Base-by-base conservation (phyloP, 2,888 invertebrate species). In the Orthosia incerta region DNA sequence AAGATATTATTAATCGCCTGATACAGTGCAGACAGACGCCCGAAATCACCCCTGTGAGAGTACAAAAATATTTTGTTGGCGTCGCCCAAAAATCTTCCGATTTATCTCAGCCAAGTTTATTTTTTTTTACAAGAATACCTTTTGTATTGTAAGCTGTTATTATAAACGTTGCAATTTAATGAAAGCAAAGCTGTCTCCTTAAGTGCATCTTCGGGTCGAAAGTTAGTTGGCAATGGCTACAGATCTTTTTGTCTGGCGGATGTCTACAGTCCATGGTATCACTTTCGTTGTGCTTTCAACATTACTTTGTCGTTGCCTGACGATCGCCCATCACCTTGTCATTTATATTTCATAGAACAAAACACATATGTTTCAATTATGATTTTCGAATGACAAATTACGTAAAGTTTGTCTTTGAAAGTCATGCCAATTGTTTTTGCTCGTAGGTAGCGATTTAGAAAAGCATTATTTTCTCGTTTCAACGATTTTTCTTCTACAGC, bases 241-340 rank as follows among this genome's bases (percentile, higher is more conserved):
- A 70, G 71, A 86, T 76, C 72, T 79, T 82, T 84, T 86, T 84
- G 90, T 91, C 91, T 91, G 86, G 88, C 87, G 87, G 84, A 80
- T 76, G 91, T 91, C 91, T 91, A 81, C 82, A 59, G 31, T 57
- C 46, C 60, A 18, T 31, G 53, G 48, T 77, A 76, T 81, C 67
- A 72, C 82, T 79, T 69, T 85, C 81, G 82, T 73, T 65, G 31
- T 48, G 64, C 75, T 84, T 84, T 81, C 67, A 75, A 76, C 73
- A 75, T 64, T 45, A 57, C 55, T 60, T 84, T 69, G 62, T 65
- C 56, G 55, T 66, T 75, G 53, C 59, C 50, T 62, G 70, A 74
- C 62, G 53, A 80, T 76, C 59, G 13, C 68, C 56, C 53, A 64
- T 79, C 81, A 80, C 31, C 50, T 57, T 79, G 76, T 76, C 75